Conservation (phyloP, 37 sponge, comb jelly and placozoan genomes). For the Aphrocallistes beatrix region DNA sequence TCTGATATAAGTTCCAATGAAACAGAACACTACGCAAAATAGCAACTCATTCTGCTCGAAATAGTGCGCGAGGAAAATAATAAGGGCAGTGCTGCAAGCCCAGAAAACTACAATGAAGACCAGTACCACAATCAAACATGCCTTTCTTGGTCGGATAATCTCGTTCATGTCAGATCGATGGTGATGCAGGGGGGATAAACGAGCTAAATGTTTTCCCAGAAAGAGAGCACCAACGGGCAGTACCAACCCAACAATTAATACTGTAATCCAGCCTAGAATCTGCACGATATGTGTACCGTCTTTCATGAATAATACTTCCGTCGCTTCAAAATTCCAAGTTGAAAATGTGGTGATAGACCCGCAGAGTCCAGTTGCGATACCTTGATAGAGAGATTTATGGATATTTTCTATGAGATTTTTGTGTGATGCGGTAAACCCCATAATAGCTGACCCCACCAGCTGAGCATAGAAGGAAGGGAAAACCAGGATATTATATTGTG, state of each 20-base stretch:
- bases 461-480: conserved; percentile 44
- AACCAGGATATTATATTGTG: neutral
- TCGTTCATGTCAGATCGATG: neutral
- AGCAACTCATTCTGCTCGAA: conserved; percentile 14
- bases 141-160: neutral
- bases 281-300: neutral
- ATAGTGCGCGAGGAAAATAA: neutral
- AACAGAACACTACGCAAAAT: conserved; percentile 26
- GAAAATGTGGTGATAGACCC: conserved; percentile 57
- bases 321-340: conserved; percentile 43
- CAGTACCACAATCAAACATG: neutral
- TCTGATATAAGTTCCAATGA: conserved; percentile 29
- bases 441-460: conserved; percentile 37
- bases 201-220: conserved; percentile 32
- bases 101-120: conserved; percentile 2
- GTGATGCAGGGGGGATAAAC: conserved; percentile 24
- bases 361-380: conserved; percentile 45
- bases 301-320: conserved; percentile 20
- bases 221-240: conserved; percentile 28
- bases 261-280: conserved; percentile 28
- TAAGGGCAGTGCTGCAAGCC: neutral
- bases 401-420: conserved; percentile 20
- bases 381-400: conserved; percentile 23
- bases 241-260: conserved; percentile 32
- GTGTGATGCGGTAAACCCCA: conserved; percentile 28